Conservation (phyloP, 2,888 invertebrate genomes). For the Oscheius sp. region DNA sequence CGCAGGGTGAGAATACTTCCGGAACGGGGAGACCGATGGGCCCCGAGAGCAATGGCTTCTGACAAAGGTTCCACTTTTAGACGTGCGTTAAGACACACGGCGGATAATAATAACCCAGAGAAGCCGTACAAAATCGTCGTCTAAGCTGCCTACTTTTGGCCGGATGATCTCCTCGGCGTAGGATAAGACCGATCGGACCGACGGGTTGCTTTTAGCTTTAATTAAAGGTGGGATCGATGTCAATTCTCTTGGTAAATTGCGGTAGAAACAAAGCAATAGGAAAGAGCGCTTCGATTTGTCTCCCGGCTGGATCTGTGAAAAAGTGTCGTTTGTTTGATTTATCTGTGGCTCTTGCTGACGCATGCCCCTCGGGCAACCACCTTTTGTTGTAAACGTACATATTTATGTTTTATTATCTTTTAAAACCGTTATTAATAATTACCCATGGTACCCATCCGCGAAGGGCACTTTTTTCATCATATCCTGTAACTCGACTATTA, state of each 20-base stretch:
- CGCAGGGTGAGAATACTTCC: slow-evolving; percentile 2
- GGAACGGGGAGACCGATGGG: not conserved
- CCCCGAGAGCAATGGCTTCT: not conserved
- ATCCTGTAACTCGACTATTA: too few species aligned
- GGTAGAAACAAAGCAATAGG: not conserved
- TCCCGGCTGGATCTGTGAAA: slow-evolving; percentile 5
- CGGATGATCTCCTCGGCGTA: not conserved
- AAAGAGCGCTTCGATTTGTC: slow-evolving; percentile 12
- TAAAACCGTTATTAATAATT: too few species aligned
- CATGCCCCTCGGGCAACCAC: not conserved
- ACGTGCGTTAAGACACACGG: not conserved
- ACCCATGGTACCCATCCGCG: not conserved
- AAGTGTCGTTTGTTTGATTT: slow-evolving; percentile 25
- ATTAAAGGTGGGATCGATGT: not conserved
- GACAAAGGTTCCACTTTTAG: not conserved
- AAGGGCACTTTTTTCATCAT: not conserved
- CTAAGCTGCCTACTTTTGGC: not conserved
- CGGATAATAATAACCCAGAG: not conserved
- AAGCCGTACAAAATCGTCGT: not conserved
- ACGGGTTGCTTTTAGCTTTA: not conserved
- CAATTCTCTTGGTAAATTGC: not conserved
- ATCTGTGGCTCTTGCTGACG: slow-evolving; percentile 12
- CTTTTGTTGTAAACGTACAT: slow-evolving; percentile 2
- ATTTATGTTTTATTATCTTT: too few species aligned
- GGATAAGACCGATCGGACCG: not conserved